Evolutionary conservation across 2,888 invertebrate species (phyloP).

Genomic region (Lasius fuliginosus): DNA sequence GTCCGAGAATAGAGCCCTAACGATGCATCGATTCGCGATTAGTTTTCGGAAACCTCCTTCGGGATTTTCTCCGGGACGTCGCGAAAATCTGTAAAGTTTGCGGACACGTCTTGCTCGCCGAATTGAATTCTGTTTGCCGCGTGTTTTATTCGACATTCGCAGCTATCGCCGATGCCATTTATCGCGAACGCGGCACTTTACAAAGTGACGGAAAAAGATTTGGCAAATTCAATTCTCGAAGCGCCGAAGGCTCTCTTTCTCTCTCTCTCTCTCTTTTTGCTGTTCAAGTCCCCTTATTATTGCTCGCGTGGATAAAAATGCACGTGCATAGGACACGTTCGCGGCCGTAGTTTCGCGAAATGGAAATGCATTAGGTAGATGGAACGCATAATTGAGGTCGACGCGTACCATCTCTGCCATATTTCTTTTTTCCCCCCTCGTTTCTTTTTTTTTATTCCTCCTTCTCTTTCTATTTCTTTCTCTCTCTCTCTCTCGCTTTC

Average conservation of each 20-base stretch:
- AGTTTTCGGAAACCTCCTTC: constrained; percentile 4
- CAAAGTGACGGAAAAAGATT: constrained; percentile 42
- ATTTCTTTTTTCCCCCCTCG: constrained; percentile 11
- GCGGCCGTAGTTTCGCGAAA: constrained; percentile 55
- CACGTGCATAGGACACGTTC: constrained; percentile 49
- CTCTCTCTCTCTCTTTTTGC: background rate
- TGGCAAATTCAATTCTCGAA: constrained; percentile 48
- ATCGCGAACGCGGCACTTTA: constrained; percentile 44
- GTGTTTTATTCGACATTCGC: constrained; percentile 47
- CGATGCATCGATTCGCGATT: constrained; percentile 43
- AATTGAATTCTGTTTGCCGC: constrained; percentile 51
- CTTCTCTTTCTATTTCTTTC: background rate
- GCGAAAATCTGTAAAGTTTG: constrained; percentile 39
- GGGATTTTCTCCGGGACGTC: background rate
- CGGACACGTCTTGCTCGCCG: constrained; percentile 24
- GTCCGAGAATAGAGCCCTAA: constrained; percentile 29
- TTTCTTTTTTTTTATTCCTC: constrained; percentile 3
- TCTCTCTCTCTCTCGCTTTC: background rate
- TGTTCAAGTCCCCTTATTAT: constrained; percentile 59
- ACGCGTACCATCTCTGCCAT: constrained; percentile 53
- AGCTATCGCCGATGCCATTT: constrained; percentile 41
- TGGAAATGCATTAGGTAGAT: constrained; percentile 74
- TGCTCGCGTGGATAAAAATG: constrained; percentile 60
- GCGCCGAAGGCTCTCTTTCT: background rate
- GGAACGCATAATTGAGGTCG: constrained; percentile 73